A percentile compares a stretch with the other conserved stretches of the same genome.
Evolutionary conservation across 2,888 invertebrate genomes (phyloP).

Genomic region (Rhagonycha fulva): DNA sequence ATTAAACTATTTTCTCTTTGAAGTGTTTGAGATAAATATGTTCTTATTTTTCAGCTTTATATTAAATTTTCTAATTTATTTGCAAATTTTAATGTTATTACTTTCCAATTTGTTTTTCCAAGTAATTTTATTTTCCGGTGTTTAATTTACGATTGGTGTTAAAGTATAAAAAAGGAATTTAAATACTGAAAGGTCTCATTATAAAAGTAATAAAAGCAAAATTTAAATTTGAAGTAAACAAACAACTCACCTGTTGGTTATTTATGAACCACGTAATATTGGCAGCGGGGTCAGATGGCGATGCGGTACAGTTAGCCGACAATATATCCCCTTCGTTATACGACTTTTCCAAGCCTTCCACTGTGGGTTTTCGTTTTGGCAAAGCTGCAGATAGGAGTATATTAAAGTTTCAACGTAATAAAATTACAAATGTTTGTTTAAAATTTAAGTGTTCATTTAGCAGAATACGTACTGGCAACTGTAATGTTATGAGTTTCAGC

Average conservation of each 20-base stretch:
- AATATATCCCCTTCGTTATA: constrained; percentile 50
- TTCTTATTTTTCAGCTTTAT: neutral
- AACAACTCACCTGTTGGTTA: constrained; percentile 46
- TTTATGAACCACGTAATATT: constrained; percentile 51
- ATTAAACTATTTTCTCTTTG: too few relatives aligned
- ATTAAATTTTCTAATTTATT: neutral
- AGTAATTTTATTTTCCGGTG: neutral
- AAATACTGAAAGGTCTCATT: neutral
- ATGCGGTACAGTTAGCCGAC: constrained; percentile 49
- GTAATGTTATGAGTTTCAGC: constrained; percentile 58
- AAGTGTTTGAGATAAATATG: neutral
- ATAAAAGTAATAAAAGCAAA: neutral
- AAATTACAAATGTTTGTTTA: neutral
- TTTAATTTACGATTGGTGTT: neutral
- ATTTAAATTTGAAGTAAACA: neutral
- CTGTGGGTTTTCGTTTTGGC: constrained; percentile 48
- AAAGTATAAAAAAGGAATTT: neutral
- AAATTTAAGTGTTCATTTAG: neutral
- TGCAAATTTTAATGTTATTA: neutral
- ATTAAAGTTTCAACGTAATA: neutral
- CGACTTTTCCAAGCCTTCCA: constrained; percentile 46
- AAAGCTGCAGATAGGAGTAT: constrained; percentile 45
- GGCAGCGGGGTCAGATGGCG: constrained; percentile 51
- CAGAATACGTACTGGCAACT: constrained; percentile 54
- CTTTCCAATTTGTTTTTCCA: neutral